Percentiles rank a stretch among this genome's conserved stretches.
These are phyloP conservation scores for Drosophila subquinaria DNA, from an alignment of 2,888 invertebrate genomes.

Conservation along the genomic window DNA sequence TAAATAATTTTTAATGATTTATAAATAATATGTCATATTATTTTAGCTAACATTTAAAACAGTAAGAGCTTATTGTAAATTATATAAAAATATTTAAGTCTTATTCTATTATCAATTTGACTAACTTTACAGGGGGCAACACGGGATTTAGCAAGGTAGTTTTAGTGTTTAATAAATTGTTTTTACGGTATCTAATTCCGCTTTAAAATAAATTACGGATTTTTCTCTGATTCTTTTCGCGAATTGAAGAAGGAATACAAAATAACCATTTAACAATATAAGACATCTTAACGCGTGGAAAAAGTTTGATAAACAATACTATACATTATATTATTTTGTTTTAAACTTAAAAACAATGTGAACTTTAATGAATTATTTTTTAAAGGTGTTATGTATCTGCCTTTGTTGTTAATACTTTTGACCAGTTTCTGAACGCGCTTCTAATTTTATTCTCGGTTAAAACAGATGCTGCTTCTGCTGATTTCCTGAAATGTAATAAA, in stretches of 20 bases:
- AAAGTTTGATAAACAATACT: neutral
- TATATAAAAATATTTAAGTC: too few species aligned
- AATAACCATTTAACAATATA: neutral
- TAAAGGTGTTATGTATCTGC: neutral
- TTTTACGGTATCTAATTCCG: too few species aligned
- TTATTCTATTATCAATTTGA: too few species aligned
- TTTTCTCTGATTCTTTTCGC: too few species aligned
- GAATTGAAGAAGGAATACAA: neutral
- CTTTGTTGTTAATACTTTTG: neutral
- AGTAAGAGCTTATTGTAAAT: neutral
- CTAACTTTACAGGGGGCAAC: too few species aligned
- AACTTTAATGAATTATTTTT: neutral
- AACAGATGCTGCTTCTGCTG: neutral
- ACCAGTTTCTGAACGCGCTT: neutral
- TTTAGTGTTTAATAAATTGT: too few species aligned
- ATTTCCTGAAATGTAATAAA: neutral
- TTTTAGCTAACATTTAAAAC: neutral
- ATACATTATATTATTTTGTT: constrained; percentile 1
- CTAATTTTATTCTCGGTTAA: constrained; percentile 7
- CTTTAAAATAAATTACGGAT: too few species aligned
- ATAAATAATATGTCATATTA: too few species aligned
- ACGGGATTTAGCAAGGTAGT: too few species aligned
- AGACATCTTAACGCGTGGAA: neutral
- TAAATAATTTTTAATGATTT: too few species aligned
- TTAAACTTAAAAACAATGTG: neutral